phyloP scores from a whole-genome alignment of 2,888 invertebrate species.

The Eupithecia insigniata region DNA sequence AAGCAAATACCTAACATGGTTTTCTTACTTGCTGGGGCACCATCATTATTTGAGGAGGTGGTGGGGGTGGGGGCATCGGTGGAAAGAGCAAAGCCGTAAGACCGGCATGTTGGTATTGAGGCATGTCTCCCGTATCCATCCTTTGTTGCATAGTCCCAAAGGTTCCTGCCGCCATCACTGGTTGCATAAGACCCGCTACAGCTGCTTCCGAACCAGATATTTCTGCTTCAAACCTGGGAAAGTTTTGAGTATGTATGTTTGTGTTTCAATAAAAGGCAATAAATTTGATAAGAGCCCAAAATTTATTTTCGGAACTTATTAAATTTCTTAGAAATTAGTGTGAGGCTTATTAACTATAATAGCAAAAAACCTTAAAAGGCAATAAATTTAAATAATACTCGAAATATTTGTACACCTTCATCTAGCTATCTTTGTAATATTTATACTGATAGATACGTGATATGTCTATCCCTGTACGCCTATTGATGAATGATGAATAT shows the following conservation, averaged over 20 bases:
- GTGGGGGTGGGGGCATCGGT: constrained; percentile 84
- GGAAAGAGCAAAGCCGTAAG: constrained; percentile 78
- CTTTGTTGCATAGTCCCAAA: constrained; percentile 89
- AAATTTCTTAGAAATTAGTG: too few species aligned
- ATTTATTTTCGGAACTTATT: too few species aligned
- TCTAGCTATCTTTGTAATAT: too few species aligned
- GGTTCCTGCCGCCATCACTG: constrained; percentile 89
- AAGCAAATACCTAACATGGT: not conserved
- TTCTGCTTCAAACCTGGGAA: constrained; percentile 92
- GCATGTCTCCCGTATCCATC: constrained; percentile 80
- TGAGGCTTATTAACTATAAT: too few species aligned
- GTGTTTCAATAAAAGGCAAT: not conserved
- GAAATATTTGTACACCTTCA: not conserved
- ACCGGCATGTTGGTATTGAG: constrained; percentile 52
- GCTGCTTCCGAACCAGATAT: constrained; percentile 86
- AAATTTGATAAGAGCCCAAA: too few species aligned
- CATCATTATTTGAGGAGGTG: constrained; percentile 83
- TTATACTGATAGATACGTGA: too few species aligned
- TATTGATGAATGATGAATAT: not conserved
- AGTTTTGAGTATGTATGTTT: not conserved
- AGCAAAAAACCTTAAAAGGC: too few species aligned
- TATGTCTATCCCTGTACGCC: too few species aligned
- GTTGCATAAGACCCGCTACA: constrained; percentile 79
- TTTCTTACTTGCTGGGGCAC: constrained; percentile 87
- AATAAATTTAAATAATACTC: too few species aligned